Base-by-base conservation (phyloP, 2,113 vertebrate genomes). In the Campylomormyrus numenius region DNA sequence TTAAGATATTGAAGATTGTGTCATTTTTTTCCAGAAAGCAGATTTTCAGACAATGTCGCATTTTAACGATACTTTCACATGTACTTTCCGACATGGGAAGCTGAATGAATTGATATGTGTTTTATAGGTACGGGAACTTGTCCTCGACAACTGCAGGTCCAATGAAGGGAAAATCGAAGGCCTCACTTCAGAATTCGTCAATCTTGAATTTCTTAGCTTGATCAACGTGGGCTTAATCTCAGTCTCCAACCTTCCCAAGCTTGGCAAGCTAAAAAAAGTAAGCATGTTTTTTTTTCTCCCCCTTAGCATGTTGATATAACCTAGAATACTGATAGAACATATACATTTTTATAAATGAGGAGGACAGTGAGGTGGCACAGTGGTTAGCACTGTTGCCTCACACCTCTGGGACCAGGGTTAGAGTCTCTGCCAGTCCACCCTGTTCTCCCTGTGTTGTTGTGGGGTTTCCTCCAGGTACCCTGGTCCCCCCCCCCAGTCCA, bases 211-310 rank as follows among this genome's bases (percentile, higher is more conserved):
- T 93, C 97, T 98, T 95, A 98, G 97, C 95, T 96, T 98, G 96
- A 98, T 98, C 96, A 97, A 97, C 91, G 97, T 98, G 83, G 94
- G 96, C 92, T 94, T 98, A 95, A 95, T 96, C 66, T 97, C 97
- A 86, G 96, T 98, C 91, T 96, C 96, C 92, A 97, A 98, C 95
- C 96, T 98, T 90, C 97, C 97, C 27, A 97, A 97, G 94, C 96
- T 98, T 93, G 96, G 94, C 92, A 98, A 98, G 94, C 96, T 98
- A 94, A 98, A 97, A 97, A 98, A 98, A 97, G 97, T 98, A 95
- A 94, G 89, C 74, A 80, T 17, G 15, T 5, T 10, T 35, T 77
- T 39, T 53, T 53, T 53, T 19, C 5, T 53, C 1, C 9, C 49
- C 5, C 15, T 10, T 13, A 8, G 35, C 13, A 39, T 80, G 74